These are phyloP conservation scores for Camptogramma bilineatum DNA, from an alignment of 2,888 invertebrate species.

Conservation along the genomic window DNA sequence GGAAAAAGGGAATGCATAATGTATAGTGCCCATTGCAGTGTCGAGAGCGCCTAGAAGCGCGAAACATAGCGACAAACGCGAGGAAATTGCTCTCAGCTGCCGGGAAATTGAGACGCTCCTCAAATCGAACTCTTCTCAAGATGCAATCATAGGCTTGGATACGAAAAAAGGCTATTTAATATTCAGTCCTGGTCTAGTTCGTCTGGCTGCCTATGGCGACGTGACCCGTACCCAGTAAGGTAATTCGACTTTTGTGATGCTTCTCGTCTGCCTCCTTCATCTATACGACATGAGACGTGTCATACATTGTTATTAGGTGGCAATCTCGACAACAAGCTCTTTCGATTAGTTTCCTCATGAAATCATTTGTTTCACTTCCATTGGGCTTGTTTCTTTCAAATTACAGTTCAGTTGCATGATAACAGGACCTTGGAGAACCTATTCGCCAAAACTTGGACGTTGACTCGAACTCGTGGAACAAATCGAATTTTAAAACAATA, in stretches of 20 bases:
- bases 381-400: background rate
- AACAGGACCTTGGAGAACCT: background rate
- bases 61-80: slow-evolving; percentile 63
- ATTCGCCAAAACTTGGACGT: background rate
- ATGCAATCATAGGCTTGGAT: slow-evolving; percentile 52
- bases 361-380: background rate
- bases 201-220: slow-evolving; percentile 21
- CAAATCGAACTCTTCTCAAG: slow-evolving; percentile 62
- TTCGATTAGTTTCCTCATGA: background rate
- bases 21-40: slow-evolving; percentile 41
- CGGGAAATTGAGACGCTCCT: slow-evolving; percentile 76
- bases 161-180: slow-evolving; percentile 42
- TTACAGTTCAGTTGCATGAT: background rate
- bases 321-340: slow-evolving; percentile 1
- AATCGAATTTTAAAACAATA: slow-evolving; percentile 14
- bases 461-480: background rate
- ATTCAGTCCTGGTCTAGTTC: slow-evolving; percentile 25
- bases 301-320: slow-evolving; percentile 14
- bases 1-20: slow-evolving; percentile 23
- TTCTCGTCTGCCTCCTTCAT: slow-evolving; percentile 6
- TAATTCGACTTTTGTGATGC: slow-evolving; percentile 18
- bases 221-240: slow-evolving; percentile 11
- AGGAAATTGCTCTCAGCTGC: slow-evolving; percentile 74
- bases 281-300: slow-evolving; percentile 9
- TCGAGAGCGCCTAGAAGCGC: slow-evolving; percentile 34